Evolutionary conservation across 2,797 vertebrate genomes (phyloP).

Genomic region (Enoplosus armatus): DNA sequence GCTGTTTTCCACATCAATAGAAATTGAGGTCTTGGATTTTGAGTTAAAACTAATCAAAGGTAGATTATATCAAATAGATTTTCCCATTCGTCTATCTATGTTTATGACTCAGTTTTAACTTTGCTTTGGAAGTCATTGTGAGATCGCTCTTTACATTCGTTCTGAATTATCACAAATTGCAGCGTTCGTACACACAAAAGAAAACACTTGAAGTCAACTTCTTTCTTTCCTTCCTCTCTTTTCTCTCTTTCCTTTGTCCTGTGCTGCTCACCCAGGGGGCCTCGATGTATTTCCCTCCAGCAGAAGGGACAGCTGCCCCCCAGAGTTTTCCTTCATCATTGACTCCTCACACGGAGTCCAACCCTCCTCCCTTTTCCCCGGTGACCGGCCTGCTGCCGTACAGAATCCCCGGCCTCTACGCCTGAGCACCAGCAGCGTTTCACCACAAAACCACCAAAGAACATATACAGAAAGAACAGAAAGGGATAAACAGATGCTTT

Average conservation of each 20-base stretch:
- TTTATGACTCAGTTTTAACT: neutral
- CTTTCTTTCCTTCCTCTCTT: conserved; percentile 1
- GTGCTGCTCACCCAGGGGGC: conserved; percentile 62
- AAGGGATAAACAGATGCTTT: neutral
- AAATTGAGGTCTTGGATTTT: neutral
- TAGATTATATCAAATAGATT: neutral
- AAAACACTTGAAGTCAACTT: neutral
- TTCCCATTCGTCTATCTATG: neutral
- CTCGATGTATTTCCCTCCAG: conserved; percentile 46
- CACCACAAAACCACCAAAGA: neutral
- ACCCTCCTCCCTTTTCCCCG: conserved; percentile 68
- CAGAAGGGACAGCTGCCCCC: conserved; percentile 18
- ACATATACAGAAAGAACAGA: neutral
- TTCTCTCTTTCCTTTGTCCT: neutral
- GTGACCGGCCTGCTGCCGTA: conserved; percentile 54
- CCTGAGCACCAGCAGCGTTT: conserved; percentile 30
- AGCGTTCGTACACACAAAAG: neutral
- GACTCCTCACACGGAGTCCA: conserved; percentile 25
- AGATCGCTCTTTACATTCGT: neutral
- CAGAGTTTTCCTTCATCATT: conserved; percentile 29
- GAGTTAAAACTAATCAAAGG: neutral
- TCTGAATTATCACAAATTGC: neutral
- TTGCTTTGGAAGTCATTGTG: neutral
- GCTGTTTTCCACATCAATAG: conserved; percentile 1
- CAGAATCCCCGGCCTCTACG: conserved; percentile 24